Base-by-base conservation (phyloP, 2,113 vertebrate species). In the Chaetorhynchus papuensis region DNA sequence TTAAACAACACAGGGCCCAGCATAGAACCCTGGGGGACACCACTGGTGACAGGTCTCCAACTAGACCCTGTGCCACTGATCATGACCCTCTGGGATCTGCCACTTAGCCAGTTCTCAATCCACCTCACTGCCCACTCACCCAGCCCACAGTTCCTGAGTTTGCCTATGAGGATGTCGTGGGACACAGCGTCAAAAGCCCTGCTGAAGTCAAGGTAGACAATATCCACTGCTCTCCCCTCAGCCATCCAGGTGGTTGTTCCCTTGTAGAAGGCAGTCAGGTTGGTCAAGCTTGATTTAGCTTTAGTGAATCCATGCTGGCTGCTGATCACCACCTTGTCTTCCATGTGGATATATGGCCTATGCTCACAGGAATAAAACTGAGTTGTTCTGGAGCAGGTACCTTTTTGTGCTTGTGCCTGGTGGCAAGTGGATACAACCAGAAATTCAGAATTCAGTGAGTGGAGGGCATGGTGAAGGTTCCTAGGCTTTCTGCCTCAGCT, bases 121-220 rank as follows among this genome's bases (percentile, higher is more conserved):
- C 60, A 39, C 44, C 52, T 24, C 60, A 20, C 39, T 75, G 77
- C 18, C 60, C 65, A 28, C 54, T 60, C 72, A 61, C 13, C 47
- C 56, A 61, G 47, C n/a, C 39, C 69, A 39, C 61, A 30, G 0
- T 8, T 53, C 69, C 69, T 39, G 60, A 30, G 28, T 16, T 52
- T 75, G 39, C 45, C 45, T 11, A 2, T 1, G 0, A 66, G 53
- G 20, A n/a, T 53, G 19, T 15, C 0, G 3, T 45, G n/a, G 28
- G 41, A 26, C 47, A 70, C 0, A 0, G 10, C 24, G 19, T 12
- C 1, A 0, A 47, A 54, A 52, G 23, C 28, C 52, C 24, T 66
- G 60, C 52, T 65, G 68, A 24, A 74, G 20, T 15, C 39, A 9
- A 52, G 19, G 28, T 0, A 60, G 45, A 45, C 11, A 31, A 53